Evolutionary conservation across 2,113 vertebrate species (phyloP).

Genomic region (Anas platyrhynchos): DNA sequence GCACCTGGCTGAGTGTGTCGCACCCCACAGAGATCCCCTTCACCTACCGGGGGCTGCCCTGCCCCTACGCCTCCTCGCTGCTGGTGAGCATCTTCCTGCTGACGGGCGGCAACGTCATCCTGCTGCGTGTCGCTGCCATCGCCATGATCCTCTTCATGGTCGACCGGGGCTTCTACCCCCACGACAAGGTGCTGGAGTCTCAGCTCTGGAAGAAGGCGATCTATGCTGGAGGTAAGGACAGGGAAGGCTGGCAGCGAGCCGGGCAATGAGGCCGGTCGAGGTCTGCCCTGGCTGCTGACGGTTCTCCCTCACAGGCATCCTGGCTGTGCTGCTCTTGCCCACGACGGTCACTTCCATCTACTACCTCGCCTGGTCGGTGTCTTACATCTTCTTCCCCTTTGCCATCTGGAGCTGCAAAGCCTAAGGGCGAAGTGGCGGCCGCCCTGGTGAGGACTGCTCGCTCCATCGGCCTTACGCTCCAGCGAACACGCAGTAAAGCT

Average conservation of each 20-base stretch:
- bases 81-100: constrained; percentile 85
- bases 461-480: background rate
- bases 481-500: constrained; percentile 36
- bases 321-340: constrained; percentile 82
- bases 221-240: constrained; percentile 85
- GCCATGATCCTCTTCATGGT: constrained; percentile 92
- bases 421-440: background rate
- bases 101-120: constrained; percentile 75
- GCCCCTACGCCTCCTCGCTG: constrained; percentile 88
- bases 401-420: constrained; percentile 86
- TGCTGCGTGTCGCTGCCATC: constrained; percentile 78
- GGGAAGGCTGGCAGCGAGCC: too few species aligned
- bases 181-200: constrained; percentile 90
- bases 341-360: constrained; percentile 83
- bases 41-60: constrained; percentile 90
- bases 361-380: constrained; percentile 90
- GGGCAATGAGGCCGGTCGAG: too few species aligned
- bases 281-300: background rate
- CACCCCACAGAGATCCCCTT: constrained; percentile 81
- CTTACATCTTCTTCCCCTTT: constrained; percentile 91
- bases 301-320: constrained; percentile 75
- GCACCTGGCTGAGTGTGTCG: rapidly evolving
- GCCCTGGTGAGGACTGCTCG: background rate
- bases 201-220: constrained; percentile 93
- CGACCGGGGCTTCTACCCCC: constrained; percentile 88